Percentiles rank a stretch among this genome's conserved stretches.
Conservation (phyloP, 2,113 vertebrate genomes). For the Emydura subglobosa region DNA sequence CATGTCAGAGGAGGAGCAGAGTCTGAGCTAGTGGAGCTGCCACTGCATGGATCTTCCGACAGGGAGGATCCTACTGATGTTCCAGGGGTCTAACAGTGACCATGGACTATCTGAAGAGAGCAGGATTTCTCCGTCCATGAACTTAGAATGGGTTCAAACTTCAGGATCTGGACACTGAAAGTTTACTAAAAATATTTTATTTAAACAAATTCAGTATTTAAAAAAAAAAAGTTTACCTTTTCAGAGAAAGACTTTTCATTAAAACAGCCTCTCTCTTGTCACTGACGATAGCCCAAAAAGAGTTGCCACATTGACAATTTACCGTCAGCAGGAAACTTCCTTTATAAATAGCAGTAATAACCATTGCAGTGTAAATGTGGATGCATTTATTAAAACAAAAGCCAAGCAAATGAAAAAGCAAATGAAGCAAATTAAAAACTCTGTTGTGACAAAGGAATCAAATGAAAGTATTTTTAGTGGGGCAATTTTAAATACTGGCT, state of each 20-base stretch:
- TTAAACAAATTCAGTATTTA: constrained; percentile 46
- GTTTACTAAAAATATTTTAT: constrained; percentile 23
- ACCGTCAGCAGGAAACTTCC: constrained; percentile 62
- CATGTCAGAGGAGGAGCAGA: background rate
- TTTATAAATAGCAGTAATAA: constrained; percentile 48
- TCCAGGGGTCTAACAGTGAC: background rate
- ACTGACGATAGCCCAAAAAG: constrained; percentile 52
- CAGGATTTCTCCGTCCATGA: background rate
- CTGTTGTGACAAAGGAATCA: background rate
- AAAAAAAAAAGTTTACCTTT: constrained; percentile 47
- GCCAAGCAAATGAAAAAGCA: too few species aligned
- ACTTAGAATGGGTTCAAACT: background rate
- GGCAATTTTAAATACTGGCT: background rate
- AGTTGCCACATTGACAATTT: constrained; percentile 62
- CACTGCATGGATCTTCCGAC: background rate
- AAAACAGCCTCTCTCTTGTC: constrained; percentile 10
- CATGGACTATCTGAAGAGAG: background rate
- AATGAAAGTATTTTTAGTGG: background rate
- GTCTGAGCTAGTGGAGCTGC: background rate
- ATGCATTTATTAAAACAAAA: background rate
- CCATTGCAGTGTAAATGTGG: background rate
- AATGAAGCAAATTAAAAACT: background rate
- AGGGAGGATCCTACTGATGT: accelerated
- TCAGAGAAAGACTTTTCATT: background rate
- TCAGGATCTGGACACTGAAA: background rate